Base-by-base conservation (phyloP, 2,797 vertebrate species). In the Phalloptychus januarius region DNA sequence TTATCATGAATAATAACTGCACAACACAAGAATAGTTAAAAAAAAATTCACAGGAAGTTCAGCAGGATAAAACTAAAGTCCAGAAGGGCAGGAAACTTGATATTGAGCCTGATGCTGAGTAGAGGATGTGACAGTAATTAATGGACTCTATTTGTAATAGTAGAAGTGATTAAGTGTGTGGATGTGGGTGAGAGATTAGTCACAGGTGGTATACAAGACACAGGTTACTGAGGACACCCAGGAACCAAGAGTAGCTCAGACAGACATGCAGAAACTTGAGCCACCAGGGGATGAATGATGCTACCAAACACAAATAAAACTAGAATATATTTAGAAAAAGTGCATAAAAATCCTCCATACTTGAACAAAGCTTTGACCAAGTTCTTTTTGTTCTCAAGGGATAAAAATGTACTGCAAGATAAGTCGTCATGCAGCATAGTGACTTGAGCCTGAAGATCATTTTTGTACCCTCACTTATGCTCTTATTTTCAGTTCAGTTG, bases 401-500 rank as follows among this genome's bases (percentile, higher is more conserved):
- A 28, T 15, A 16, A 13, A 70, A 44, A 70, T 25, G 16, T 70
- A 44, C 2, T 28, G 5, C 67, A 16, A 28, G n/a, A 70, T 7
- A 61, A 44, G 25, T 28, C 40, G 2, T 44, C 25, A 70, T 69
- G 0, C 65, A n/a, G 23, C 5, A n/a, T 33, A 31, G 46, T 40
- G 31, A 50, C 45, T 38, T 44, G 44, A 72, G 20, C 18, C 23
- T 63, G 1, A 72, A 75, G n/a, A 42, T n/a, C 20, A 12, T 63
- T 67, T 7, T 45, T 45, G 40, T 23, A 73, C 38, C 56, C 25
- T 7, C 67, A 28, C 40, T 42, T 44, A 16, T 16, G 7, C 40
- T 16, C 40, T 71, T 82, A 72, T 84, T 83, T 87, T 50, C 48
- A 74, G 72, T 77, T 80, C 20, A 18, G 77, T 44, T 83, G 33